Base-by-base conservation (phyloP, 1,140 invertebrate species). In the Linepithema humile region DNA sequence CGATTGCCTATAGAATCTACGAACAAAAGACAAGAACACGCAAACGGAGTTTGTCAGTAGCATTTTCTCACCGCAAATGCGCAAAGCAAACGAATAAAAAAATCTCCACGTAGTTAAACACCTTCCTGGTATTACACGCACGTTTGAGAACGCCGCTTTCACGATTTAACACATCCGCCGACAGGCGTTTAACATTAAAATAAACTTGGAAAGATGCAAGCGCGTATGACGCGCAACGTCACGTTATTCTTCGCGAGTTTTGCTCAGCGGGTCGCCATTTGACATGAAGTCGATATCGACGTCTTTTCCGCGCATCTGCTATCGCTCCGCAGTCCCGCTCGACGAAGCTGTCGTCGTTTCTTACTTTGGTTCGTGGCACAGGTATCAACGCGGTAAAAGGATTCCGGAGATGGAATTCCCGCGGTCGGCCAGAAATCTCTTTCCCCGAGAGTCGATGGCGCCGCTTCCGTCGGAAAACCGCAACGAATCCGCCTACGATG, bases 311-410 rank as follows among this genome's bases (percentile, higher is more conserved):
- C 12, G 29, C 26, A 32, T 35, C 12, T 7, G 29, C 32, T 10
- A 3, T 7, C 35, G 32, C 48, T 3, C 29, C 48, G 69, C 69
- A 23, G 32, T 55, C n/a, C 12, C 70, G 53, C 3, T 10, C 74
- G 62, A 40, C 62, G 62, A 55, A 40, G 32, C 75, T 69, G 75
- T 80, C 64, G 64, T 57, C 48, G 48, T 12, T 43, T 26, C 64
- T 80, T 78, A 55, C 75, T 69, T 69, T 38, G 50, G 43, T 17
- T 32, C 35, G 17, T 38, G 65, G 17, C 70, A 38, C 73, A 86
- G 83, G 65, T 55, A 80, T 85, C 85, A 83, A 38, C 57, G 73
- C 38, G 73, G 62, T 70, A 80, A 85, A 80, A 62, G 80, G 73
- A 83, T 77, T n/a, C 48, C 50, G 59, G 50, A 55, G 69, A 86